These are phyloP conservation scores for Drosophila picticornis DNA, from an alignment of 2,888 invertebrate genomes.

Conservation along the genomic window DNA sequence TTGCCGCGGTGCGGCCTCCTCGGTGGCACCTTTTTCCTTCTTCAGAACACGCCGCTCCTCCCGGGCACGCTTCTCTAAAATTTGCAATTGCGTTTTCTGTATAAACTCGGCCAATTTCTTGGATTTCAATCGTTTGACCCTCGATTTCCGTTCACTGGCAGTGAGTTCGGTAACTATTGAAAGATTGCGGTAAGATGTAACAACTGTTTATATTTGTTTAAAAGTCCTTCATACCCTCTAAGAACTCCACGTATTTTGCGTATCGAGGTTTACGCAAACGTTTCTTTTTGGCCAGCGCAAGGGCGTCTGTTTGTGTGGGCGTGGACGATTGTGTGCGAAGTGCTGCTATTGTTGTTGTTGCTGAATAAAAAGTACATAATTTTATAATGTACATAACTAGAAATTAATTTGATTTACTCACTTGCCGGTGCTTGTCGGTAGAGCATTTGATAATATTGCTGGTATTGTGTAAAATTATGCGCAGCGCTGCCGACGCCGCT, in stretches of 20 bases:
- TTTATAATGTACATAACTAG: neutral
- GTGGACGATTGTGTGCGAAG: constrained; percentile 79
- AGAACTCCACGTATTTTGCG: constrained; percentile 89
- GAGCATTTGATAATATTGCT: constrained; percentile 73
- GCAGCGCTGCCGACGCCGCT: constrained; percentile 32
- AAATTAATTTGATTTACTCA: constrained; percentile 31
- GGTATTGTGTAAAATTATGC: constrained; percentile 60
- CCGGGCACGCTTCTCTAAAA: constrained; percentile 69
- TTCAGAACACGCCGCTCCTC: constrained; percentile 55
- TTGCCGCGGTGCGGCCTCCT: constrained; percentile 51
- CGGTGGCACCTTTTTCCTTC: constrained; percentile 8
- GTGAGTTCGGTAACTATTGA: constrained; percentile 88
- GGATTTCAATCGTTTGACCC: constrained; percentile 89
- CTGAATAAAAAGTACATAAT: constrained; percentile 4
- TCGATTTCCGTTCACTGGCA: constrained; percentile 89
- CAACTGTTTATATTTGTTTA: neutral
- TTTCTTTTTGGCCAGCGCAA: constrained; percentile 62
- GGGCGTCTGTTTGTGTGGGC: constrained; percentile 69
- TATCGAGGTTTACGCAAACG: constrained; percentile 71
- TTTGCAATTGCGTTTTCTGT: constrained; percentile 85
- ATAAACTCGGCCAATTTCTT: constrained; percentile 89
- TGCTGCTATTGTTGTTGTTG: constrained; percentile 18
- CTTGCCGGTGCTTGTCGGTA: constrained; percentile 68
- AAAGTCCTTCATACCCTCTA: constrained; percentile 87
- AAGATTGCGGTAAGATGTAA: neutral